A percentile compares a stretch with the other conserved stretches of the same genome.
phyloP scores from a whole-genome alignment of 1,140 invertebrate genomes.

The Hydropsyche tenuis region DNA sequence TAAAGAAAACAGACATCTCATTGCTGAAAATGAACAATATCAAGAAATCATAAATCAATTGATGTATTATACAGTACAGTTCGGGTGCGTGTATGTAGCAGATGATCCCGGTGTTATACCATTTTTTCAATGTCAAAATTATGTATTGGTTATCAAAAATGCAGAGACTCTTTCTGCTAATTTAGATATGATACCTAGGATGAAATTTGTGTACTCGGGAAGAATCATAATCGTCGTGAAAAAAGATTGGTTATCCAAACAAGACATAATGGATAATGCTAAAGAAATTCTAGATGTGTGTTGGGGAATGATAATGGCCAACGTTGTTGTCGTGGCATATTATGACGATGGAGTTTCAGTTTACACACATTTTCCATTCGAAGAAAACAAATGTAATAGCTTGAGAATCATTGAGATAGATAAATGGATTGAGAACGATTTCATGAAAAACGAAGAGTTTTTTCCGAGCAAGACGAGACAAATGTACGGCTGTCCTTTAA shows the following conservation, averaged over 20 bases:
- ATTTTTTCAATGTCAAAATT: conserved; percentile 34
- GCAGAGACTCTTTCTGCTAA: conserved; percentile 21
- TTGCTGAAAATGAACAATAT: background rate
- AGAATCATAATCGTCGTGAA: conserved; percentile 44
- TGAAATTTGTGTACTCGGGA: conserved; percentile 29
- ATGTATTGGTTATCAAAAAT: conserved; percentile 38
- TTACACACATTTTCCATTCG: conserved; percentile 43
- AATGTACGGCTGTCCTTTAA: conserved; percentile 35
- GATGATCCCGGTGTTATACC: background rate
- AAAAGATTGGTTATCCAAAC: background rate
- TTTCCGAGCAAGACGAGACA: conserved; percentile 33
- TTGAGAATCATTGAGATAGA: conserved; percentile 33
- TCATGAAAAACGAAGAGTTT: conserved; percentile 31
- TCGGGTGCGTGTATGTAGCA: conserved; percentile 28
- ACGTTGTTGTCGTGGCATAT: conserved; percentile 29
- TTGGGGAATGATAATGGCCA: conserved; percentile 41
- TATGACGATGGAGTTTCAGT: conserved; percentile 8
- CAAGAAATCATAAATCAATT: conserved; percentile 30
- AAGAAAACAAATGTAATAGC: conserved; percentile 17
- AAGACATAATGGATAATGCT: background rate
- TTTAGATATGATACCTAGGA: conserved; percentile 34
- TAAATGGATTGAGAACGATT: conserved; percentile 37
- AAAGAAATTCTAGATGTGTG: conserved; percentile 40
- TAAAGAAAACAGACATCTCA: background rate
- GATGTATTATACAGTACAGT: conserved; percentile 23